Evolutionary conservation across 2,888 invertebrate genomes (phyloP), one percentile per base, ranked within the genome.

Genomic region (Cartodere bifasciata): DNA sequence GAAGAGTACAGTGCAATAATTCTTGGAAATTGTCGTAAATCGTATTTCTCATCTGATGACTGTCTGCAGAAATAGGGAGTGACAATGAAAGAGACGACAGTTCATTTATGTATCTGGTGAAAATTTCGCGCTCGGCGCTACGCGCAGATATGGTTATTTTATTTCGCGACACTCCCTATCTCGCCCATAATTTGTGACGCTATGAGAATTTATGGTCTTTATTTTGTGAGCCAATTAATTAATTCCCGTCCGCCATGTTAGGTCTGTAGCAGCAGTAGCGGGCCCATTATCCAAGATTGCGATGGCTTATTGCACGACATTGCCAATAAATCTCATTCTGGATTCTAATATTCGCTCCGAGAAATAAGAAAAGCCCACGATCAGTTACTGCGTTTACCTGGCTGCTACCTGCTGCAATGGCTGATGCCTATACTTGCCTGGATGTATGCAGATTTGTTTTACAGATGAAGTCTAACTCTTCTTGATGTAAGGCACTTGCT

Each of bases 181-280:
- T 57, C 55, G 55, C 46, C 57, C 57, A 60, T 60, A 60, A 60
- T 60, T 60, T 57, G 59, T 58, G 59, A 60, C 56, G 59, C 59
- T 56, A 55, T 53, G 57, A 51, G 56, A 60, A 60, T 60, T 60
- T 60, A 60, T 59, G 53, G 58, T 58, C 60, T 59, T 60, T 60
- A 60, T 60, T 60, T 60, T 57, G 59, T 55, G 56, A 59, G 59
- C 59, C 59, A 60, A 60, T 60, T 60, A 60, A 60, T 60, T 60
- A 60, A 59, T 60, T 58, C 60, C 48, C 55, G 48, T 55, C 54
- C 55, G 55, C 57, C 55, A 53, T 56, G 53, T 53, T 53, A 46
- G 45, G 44, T 48, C 45, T 46, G 46, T 44, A 45, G 46, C 43
- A 40, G 45, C 40, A 39, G 50, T 39, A 48, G 51, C 52, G 49